Base-by-base conservation (phyloP, 2,797 vertebrate species). In the Bucorvus abyssinicus region DNA sequence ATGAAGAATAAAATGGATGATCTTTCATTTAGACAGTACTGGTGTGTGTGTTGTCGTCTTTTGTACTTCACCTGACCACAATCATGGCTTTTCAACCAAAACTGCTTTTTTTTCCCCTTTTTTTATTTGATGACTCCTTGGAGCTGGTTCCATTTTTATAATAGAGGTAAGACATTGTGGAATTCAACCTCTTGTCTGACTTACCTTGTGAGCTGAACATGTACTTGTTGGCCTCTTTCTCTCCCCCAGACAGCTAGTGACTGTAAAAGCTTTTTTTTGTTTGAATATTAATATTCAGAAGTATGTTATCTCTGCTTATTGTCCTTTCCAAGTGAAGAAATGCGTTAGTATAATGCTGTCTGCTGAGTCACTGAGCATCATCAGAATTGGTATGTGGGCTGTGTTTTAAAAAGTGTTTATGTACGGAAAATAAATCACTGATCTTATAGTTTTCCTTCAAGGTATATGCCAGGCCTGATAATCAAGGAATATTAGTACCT, bases 331-430 rank as follows among this genome's bases (percentile, higher is more conserved):
- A n/a, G 42, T 80, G 73, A 74, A 84, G 75, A 87, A 87, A 74
- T 59, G 71, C 1, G 0, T 74, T 13, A 21, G 21, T 74, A 12
- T 71, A 70, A 50, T 68, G 64, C 70, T 87, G 73, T 26, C 38
- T 96, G 91, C 94, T 95, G 92, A 95, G 93, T 95, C 93, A 95
- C 61, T 70, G 87, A 45, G 24, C 95, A 87, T 91, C 65, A 10
- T 27, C 50, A 17, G 75, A 89, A 77, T 47, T 85, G 57, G 78
- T 80, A 89, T 95, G 85, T 78, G 45, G 53, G 4, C 68, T 87
- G 44, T 79, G 40, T 40, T 70, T 95, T 76, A 85, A 73, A 38
- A 83, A 87, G n/a, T 69, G 26, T 67, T 87, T 55, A 59, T 24
- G 24, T 23, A 38, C 59, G 70, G 60, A 83, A 74, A 92, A 53